Evolutionary conservation across 2,113 vertebrate genomes (phyloP).

Genomic region (Thomomys bottae): DNA sequence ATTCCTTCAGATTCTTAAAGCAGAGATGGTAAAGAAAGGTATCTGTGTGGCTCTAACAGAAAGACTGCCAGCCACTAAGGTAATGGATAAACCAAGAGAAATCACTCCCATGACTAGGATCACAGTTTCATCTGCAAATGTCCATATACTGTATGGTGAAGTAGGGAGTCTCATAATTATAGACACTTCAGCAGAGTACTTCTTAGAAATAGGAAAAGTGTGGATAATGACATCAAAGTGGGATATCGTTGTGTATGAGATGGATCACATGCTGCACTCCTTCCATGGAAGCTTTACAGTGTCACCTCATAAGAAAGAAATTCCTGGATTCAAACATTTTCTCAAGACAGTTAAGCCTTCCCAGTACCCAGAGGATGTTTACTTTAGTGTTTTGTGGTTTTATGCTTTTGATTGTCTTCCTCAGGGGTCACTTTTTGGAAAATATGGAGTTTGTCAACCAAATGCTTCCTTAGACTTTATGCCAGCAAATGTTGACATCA

Average conservation of each 20-base stretch:
- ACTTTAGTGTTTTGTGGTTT: background rate
- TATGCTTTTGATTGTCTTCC: background rate
- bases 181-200: background rate
- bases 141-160: background rate
- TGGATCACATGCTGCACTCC: too few relatives aligned
- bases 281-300: conserved; percentile 31
- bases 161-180: background rate
- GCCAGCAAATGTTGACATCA: background rate
- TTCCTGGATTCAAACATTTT: background rate
- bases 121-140: background rate
- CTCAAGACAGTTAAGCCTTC: background rate
- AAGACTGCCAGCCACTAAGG: background rate
- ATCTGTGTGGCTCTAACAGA: background rate
- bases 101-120: background rate
- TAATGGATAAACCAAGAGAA: background rate
- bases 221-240: conserved; percentile 25
- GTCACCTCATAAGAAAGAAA: background rate
- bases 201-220: background rate
- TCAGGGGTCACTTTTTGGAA: background rate
- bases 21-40: conserved; percentile 5
- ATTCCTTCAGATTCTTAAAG: background rate
- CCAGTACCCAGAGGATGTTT: background rate
- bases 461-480: background rate
- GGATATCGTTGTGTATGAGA: background rate
- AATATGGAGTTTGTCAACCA: background rate